phyloP scores from a whole-genome alignment of 1,140 invertebrate genomes.

The Tetramorium parvispinum region DNA sequence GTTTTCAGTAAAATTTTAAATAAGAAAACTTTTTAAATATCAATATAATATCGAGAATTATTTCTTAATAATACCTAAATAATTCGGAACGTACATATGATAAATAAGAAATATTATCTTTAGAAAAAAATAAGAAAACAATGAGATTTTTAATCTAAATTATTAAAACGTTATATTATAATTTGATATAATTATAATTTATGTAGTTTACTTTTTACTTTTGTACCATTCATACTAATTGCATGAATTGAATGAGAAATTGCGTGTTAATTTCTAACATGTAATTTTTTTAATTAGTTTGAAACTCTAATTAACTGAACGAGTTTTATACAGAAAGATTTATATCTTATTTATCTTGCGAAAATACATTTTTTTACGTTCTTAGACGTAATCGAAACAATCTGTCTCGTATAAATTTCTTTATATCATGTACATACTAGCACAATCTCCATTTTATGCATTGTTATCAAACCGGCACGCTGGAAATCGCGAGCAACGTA shows the following conservation, averaged over 20 bases:
- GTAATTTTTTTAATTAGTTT: neutral
- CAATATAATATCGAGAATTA: neutral
- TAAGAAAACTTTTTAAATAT: neutral
- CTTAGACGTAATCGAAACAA: neutral
- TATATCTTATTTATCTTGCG: neutral
- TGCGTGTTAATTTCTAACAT: neutral
- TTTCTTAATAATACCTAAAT: neutral
- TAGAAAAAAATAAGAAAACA: neutral
- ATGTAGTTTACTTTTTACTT: neutral
- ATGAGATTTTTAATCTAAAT: neutral
- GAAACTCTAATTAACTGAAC: neutral
- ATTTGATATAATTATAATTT: neutral
- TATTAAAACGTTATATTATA: neutral
- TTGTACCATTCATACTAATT: neutral
- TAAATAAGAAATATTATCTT: neutral
- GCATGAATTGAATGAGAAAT: neutral
- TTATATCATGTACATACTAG: neutral
- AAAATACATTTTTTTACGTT: neutral
- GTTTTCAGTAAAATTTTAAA: neutral
- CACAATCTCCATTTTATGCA: conserved; percentile 46
- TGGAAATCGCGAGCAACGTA: conserved; percentile 42
- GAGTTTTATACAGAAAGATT: neutral
- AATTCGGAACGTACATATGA: neutral
- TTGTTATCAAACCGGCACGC: conserved; percentile 15
- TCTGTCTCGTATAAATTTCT: neutral